phyloP scores from a whole-genome alignment of 92 coral and sea anemone species.

The Virgularia gustaviana region DNA sequence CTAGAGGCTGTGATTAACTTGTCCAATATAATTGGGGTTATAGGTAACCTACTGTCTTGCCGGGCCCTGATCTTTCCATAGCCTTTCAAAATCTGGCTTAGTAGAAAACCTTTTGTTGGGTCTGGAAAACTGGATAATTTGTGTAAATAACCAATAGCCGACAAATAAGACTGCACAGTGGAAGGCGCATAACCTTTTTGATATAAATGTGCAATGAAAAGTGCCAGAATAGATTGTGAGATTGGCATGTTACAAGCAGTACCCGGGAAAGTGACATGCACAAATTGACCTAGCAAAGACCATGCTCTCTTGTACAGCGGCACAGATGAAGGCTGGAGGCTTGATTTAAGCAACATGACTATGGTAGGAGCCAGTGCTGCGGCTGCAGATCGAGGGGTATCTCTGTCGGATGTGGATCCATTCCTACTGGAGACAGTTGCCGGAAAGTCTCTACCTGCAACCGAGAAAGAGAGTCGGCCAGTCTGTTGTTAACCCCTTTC shows the following conservation, averaged over 20 bases:
- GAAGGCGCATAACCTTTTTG: constrained; percentile 39
- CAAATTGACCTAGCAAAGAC: not conserved
- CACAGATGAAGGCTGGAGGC: constrained; percentile 51
- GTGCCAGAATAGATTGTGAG: not conserved
- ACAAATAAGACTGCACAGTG: constrained; percentile 43
- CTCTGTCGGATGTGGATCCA: constrained; percentile 15
- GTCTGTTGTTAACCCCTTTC: constrained; percentile 22
- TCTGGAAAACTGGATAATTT: constrained; percentile 31
- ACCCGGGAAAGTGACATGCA: constrained; percentile 7
- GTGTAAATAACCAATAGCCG: constrained; percentile 51
- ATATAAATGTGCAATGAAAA: constrained; percentile 16
- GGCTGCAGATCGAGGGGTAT: constrained; percentile 42
- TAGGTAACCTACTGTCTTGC: constrained; percentile 9
- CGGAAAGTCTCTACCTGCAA: constrained; percentile 6
- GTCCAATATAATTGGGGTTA: constrained; percentile 10
- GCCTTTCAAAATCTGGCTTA: constrained; percentile 35
- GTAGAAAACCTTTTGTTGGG: constrained; percentile 37
- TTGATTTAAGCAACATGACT: constrained; percentile 35
- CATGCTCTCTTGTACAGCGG: constrained; percentile 34
- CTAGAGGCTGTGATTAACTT: not conserved
- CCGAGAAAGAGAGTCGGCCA: constrained; percentile 50
- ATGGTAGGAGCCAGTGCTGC: constrained; percentile 28
- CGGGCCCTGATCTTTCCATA: constrained; percentile 44
- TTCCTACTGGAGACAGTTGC: constrained; percentile 9
- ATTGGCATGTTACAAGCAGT: not conserved